A percentile compares a stretch with the other conserved stretches of the same genome.
Conservation (phyloP, 2,113 vertebrate species). For the Syngnathus typhle region DNA sequence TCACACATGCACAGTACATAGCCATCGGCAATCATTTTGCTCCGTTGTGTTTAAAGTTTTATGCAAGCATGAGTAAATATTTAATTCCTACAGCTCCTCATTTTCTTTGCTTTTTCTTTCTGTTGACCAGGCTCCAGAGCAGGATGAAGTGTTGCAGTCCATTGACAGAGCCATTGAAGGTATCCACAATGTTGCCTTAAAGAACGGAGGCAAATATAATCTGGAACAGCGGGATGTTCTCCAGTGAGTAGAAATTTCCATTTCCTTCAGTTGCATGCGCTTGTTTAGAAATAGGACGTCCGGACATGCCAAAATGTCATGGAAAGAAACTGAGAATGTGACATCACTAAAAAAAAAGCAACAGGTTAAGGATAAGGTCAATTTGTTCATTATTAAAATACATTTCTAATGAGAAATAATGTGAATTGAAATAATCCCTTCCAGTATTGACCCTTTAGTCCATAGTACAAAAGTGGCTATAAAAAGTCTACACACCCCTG, state of each 20-base stretch:
- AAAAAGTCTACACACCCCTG: neutral
- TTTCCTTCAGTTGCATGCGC: neutral
- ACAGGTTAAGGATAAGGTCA: no score
- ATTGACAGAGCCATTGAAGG: constrained; percentile 96
- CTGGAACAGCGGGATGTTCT: constrained; percentile 94
- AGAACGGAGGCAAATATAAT: constrained; percentile 94
- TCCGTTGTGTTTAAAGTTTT: constrained; percentile 35
- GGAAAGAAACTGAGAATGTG: neutral
- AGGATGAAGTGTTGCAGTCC: constrained; percentile 93
- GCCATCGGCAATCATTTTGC: constrained; percentile 23
- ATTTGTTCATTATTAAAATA: neutral
- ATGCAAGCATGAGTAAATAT: constrained; percentile 43
- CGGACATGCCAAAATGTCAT: neutral
- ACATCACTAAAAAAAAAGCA: neutral
- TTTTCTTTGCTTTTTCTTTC: neutral
- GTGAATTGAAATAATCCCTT: no score
- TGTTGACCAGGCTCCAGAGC: constrained; percentile 80
- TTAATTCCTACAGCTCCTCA: constrained; percentile 14
- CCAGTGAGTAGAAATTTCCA: constrained; percentile 76
- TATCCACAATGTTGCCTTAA: constrained; percentile 93
- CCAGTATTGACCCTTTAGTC: no score
- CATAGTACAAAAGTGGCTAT: neutral
- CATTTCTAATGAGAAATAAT: neutral
- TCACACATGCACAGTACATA: neutral
- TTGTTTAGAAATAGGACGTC: neutral